phyloP scores from a whole-genome alignment of 2,888 invertebrate genomes.

The Adineta ricciae region DNA sequence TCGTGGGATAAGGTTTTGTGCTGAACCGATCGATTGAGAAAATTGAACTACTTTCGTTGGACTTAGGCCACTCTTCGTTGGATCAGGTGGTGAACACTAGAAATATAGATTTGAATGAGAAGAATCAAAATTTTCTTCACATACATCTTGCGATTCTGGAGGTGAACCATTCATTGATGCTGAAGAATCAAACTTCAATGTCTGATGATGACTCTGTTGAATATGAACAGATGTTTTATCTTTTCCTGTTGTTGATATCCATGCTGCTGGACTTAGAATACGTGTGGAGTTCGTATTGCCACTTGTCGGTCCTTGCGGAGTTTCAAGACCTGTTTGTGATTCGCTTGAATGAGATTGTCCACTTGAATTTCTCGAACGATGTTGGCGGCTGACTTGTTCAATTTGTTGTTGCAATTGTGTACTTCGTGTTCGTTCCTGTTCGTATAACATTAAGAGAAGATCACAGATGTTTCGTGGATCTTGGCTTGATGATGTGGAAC shows the following conservation, averaged over 20 bases:
- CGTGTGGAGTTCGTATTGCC: not conserved
- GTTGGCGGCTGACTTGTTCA: constrained; percentile 13
- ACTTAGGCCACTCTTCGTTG: not conserved
- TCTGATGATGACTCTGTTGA: not conserved
- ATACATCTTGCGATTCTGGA: constrained; percentile 11
- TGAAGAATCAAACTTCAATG: constrained; percentile 17
- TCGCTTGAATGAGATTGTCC: constrained; percentile 21
- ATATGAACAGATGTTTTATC: not conserved
- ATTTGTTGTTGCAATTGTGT: constrained; percentile 20
- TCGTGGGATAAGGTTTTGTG: not conserved
- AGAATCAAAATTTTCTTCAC: not conserved
- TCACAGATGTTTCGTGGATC: not conserved
- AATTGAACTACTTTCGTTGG: constrained; percentile 7
- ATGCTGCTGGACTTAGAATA: not conserved
- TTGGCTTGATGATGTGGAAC: not conserved
- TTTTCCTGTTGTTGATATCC: constrained; percentile 11
- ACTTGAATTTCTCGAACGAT: constrained; percentile 19
- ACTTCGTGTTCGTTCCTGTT: constrained; percentile 20
- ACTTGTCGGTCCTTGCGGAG: not conserved
- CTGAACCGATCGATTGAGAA: not conserved
- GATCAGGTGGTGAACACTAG: constrained; percentile 9
- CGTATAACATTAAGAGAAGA: not conserved
- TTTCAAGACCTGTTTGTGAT: constrained; percentile 13
- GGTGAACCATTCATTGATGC: not conserved
- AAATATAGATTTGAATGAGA: not conserved